phyloP scores from a whole-genome alignment of 2,113 vertebrate species.

The Sardina pilchardus region DNA sequence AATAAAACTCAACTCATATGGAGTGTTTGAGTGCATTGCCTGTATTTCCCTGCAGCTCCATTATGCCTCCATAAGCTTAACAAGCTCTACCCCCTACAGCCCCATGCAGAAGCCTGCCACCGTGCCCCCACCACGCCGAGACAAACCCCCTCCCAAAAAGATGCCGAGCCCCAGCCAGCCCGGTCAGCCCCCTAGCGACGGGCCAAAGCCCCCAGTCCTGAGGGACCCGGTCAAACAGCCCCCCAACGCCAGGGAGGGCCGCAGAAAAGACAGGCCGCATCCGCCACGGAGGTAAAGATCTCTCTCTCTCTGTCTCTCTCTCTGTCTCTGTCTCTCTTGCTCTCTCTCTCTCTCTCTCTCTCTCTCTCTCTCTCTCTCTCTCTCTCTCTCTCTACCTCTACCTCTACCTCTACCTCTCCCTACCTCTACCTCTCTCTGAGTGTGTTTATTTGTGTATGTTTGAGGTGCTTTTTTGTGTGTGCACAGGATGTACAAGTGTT shows the following conservation, averaged over 20 bases:
- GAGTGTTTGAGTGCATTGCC: neutral
- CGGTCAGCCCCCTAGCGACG: constrained; percentile 49
- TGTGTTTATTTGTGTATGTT: neutral
- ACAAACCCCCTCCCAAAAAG: constrained; percentile 85
- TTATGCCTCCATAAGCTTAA: neutral
- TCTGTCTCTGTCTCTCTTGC: neutral
- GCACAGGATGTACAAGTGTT: too few species aligned
- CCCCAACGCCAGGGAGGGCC: constrained; percentile 79
- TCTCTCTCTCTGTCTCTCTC: neutral
- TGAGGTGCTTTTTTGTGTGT: neutral
- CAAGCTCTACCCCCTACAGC: constrained; percentile 37
- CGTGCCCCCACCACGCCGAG: constrained; percentile 73
- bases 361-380: too few species aligned
- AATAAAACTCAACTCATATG: neutral
- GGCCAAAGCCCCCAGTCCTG: constrained; percentile 59
- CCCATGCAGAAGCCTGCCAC: constrained; percentile 60
- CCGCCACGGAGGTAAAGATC: constrained; percentile 82
- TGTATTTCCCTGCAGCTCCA: neutral
- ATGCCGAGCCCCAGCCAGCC: constrained; percentile 73
- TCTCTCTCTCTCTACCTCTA: too few species aligned
- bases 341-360: too few species aligned
- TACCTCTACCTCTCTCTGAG: too few species aligned
- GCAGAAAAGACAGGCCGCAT: constrained; percentile 83
- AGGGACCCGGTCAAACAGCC: constrained; percentile 76
- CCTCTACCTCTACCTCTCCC: too few species aligned